Conservation (phyloP, 2,888 invertebrate genomes). For the Apodemia hepburni region DNA sequence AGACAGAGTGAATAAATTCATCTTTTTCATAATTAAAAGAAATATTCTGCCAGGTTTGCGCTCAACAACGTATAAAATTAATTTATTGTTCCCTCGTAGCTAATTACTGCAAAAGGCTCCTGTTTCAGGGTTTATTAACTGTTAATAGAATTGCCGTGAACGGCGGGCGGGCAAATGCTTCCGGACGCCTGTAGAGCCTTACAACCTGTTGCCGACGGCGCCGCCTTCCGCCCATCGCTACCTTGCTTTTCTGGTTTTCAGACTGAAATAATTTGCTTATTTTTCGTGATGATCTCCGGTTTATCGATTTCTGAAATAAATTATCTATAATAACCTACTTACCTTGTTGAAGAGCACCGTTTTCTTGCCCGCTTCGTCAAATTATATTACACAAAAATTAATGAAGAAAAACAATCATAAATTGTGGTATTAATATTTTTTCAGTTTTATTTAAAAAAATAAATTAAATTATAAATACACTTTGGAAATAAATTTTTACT, state of each 20-base stretch:
- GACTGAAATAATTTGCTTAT: not conserved
- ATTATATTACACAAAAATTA: constrained; percentile 54
- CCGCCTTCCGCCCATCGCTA: constrained; percentile 75
- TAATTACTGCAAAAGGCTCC: constrained; percentile 57
- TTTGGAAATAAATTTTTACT: constrained; percentile 46
- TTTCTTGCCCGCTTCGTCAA: constrained; percentile 29
- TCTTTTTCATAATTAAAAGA: constrained; percentile 32
- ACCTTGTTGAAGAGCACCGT: constrained; percentile 33
- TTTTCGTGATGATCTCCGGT: not conserved
- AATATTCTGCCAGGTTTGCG: constrained; percentile 19
- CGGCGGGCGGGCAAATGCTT: constrained; percentile 45
- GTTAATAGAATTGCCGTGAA: constrained; percentile 61
- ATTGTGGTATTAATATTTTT: constrained; percentile 33
- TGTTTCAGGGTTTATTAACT: constrained; percentile 61
- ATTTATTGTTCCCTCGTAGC: constrained; percentile 48
- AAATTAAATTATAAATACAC: constrained; percentile 50
- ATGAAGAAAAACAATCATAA: constrained; percentile 51
- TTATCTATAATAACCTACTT: constrained; percentile 32
- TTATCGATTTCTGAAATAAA: constrained; percentile 21
- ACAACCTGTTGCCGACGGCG: constrained; percentile 76
- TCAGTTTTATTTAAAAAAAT: constrained; percentile 37
- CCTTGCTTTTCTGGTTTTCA: constrained; percentile 30
- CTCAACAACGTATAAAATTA: constrained; percentile 45
- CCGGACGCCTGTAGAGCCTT: constrained; percentile 45
- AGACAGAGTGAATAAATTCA: not conserved